Evolutionary conservation across 2,888 invertebrate genomes (phyloP).

Genomic region (Diarsia dahlii): DNA sequence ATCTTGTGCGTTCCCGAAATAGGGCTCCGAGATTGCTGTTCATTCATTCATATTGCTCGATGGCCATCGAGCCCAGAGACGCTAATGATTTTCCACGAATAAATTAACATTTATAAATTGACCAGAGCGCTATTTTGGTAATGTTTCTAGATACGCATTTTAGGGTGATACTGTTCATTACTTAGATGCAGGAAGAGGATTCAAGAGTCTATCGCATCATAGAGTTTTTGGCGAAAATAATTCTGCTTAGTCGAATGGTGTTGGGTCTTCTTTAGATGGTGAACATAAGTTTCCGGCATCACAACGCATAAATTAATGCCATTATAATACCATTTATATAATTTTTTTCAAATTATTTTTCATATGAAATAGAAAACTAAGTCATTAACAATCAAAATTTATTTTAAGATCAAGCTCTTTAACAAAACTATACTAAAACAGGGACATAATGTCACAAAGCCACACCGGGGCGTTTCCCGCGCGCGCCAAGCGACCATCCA

Average conservation of each 20-base stretch:
- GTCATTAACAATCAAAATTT: not conserved
- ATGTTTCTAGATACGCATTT: constrained; percentile 12
- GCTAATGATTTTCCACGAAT: not conserved
- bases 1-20: constrained; percentile 7
- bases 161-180: not conserved
- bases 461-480: constrained; percentile 86
- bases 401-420: constrained; percentile 16
- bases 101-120: not conserved
- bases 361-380: not conserved
- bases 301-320: not conserved
- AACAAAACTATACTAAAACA: constrained; percentile 69
- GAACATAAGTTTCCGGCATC: not conserved
- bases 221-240: not conserved
- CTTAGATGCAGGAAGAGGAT: not conserved
- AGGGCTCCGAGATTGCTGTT: not conserved
- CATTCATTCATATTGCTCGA: no score
- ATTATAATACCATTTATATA: not conserved
- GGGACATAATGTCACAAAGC: constrained; percentile 89
- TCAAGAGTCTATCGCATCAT: not conserved
- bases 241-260: constrained; percentile 14
- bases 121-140: not conserved
- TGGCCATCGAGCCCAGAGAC: not conserved
- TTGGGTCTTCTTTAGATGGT: constrained; percentile 25
- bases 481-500: constrained; percentile 77
- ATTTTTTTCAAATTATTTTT: not conserved